Base-by-base conservation (phyloP, 2,113 vertebrate species). In the Bos javanicus region DNA sequence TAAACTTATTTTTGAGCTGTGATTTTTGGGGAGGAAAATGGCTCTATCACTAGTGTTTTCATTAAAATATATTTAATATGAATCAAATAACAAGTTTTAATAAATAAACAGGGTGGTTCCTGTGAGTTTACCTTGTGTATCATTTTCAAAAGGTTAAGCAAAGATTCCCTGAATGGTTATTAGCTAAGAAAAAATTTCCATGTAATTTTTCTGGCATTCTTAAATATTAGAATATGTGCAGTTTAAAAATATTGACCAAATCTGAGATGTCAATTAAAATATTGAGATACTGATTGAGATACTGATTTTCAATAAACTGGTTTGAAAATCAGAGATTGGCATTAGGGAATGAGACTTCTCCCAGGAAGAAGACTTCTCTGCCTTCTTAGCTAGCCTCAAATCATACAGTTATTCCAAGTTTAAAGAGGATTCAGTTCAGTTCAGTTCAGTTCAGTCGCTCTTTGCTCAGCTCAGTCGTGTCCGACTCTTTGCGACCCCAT, bases 1-100 rank as follows among this genome's bases (percentile, higher is more conserved):
- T 16, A 33, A 97, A 91, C 43, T 97, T 94, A 62, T 80, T 92
- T 97, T 94, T 94, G 36, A 96, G 59, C 50, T 93, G n/a, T 62
- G 56, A 54, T 87, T 96, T 96, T 71, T 0, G 30, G 39, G 25
- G 16, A 80, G 46, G 26, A 84, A 97, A 93, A 57, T 25, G 54
- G 57, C 52, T 93, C 36, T 43, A 60, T 91, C n/a, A 90, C 8
- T n/a, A 67, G 14, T 92, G 23, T 85, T 93, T 97, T 62, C 23
- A 93, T 93, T 46, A 62, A 94, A 86, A 96, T 19, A 59, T 60
- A 96, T 94, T 39, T 80, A 59, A 71, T 95, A 59, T 46, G 33
- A 91, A 62, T 25, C 52, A 93, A 96, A 84, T 96, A 85, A 94
- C 76, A 94, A 64, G 10, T 90, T 94, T 84, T 71, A 96, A 87